Evolutionary conservation across 1,140 invertebrate genomes (phyloP), one percentile per base, ranked within the genome.

Genomic region (Halyomorpha halys): DNA sequence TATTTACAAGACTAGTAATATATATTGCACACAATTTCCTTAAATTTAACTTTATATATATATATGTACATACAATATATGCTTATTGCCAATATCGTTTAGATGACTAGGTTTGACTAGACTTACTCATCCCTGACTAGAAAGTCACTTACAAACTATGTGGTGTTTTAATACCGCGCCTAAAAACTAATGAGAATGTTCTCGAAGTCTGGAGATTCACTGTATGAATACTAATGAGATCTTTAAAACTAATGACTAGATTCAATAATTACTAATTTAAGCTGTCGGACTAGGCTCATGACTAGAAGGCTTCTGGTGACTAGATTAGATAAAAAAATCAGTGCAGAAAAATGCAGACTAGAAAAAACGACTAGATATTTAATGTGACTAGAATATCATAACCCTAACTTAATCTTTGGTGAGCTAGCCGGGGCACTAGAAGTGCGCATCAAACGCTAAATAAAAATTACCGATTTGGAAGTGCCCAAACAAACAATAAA

Each of bases 131-230:
- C 49, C 49, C 53, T 63, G 44, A 44, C 44, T 47, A 63, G 39
- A 62, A 23, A 62, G 39, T 47, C 45, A 0, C 39, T 27, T 47
- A 44, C 61, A 53, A 63, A 54, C 62, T 63, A 53, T 54, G 16
- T 53, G 27, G 47, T 63, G 51, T 53, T 62, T 49, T 51, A 21
- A 63, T 45, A 51, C 34, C 62, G 21, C 25, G n/a, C 11, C 44
- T 62, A n/a, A 25, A 2, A 30, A 23, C 53, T 63, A 51, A 63
- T 51, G 47, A 63, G 62, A 63, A 63, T 63, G 62, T 53, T 63
- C 30, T n/a, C 21, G 62, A 63, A 63, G 62, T 63, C n/a, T 49
- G 62, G 62, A 63, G 62, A 56, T 56, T 56, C 49, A 53, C 3
- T 19, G 14, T 56, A 49, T 49, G n/a, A 16, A 56, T 15, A 16